Evolutionary conservation across 2,113 vertebrate species (phyloP).

Genomic region (Oncorhynchus gorbuscha): DNA sequence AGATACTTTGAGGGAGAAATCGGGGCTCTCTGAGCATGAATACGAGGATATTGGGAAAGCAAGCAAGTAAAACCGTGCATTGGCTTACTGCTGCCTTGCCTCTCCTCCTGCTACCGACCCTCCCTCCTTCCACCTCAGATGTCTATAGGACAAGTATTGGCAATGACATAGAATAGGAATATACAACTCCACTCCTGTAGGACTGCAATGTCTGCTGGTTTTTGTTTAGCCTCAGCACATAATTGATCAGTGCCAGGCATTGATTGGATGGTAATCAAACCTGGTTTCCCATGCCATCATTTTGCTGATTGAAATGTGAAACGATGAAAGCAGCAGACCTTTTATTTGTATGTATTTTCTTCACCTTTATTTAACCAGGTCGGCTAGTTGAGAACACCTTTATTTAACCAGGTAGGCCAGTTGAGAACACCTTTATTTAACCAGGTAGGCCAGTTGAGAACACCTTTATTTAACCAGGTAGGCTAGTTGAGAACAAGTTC

Average conservation of each 20-base stretch:
- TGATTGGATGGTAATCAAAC: neutral
- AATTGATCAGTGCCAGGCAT: neutral
- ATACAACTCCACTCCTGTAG: neutral
- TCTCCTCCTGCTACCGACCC: neutral
- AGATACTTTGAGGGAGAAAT: constrained; percentile 28
- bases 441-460: no score
- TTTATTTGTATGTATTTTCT: no score
- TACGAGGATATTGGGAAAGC: neutral
- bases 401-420: no score
- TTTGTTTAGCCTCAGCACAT: neutral
- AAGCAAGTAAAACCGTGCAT: neutral
- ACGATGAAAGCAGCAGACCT: neutral
- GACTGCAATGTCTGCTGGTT: neutral
- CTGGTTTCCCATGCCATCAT: neutral
- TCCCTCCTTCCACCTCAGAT: neutral
- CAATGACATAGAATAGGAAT: neutral
- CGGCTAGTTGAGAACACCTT: no score
- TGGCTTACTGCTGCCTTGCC: neutral
- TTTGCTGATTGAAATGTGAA: neutral
- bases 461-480: no score
- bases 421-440: no score
- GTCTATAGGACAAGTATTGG: neutral
- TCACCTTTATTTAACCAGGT: no score
- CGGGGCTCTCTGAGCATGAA: constrained; percentile 13
- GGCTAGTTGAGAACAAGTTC: no score